These are phyloP conservation scores for Calyptommatus sinebrachiatus DNA, from an alignment of 2,113 vertebrate species.

Conservation along the genomic window DNA sequence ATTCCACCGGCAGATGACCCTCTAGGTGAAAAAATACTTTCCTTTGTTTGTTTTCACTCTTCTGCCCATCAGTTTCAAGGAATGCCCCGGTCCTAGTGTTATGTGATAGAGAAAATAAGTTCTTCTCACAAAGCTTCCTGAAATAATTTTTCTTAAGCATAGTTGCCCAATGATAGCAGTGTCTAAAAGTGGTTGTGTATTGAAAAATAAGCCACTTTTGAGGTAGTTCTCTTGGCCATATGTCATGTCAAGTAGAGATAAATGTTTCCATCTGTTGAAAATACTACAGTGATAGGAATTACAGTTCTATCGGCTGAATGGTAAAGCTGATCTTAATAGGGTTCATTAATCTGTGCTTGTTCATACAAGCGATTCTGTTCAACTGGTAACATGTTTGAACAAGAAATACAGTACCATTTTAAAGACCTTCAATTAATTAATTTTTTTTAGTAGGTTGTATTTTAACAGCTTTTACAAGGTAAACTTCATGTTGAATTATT, in stretches of 20 bases:
- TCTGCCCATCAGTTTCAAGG: too few species aligned
- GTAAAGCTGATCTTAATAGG: slow-evolving; percentile 62
- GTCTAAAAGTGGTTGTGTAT: slow-evolving; percentile 57
- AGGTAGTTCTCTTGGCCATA: slow-evolving; percentile 57
- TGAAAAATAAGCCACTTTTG: slow-evolving; percentile 42
- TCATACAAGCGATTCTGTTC: slow-evolving; percentile 75
- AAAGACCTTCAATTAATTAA: slow-evolving; percentile 58
- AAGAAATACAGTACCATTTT: slow-evolving; percentile 79
- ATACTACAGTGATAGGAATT: slow-evolving; percentile 73
- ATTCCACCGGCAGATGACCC: too few species aligned
- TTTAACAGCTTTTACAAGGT: slow-evolving; percentile 72
- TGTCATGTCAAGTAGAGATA: slow-evolving; percentile 22
- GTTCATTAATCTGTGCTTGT: slow-evolving; percentile 72
- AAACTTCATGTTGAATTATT: slow-evolving; percentile 71
- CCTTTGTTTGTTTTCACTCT: too few species aligned
- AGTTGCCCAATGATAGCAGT: not conserved
- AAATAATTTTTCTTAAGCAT: not conserved
- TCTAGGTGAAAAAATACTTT: too few species aligned
- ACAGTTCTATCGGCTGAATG: slow-evolving; percentile 69
- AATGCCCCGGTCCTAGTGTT: too few species aligned
- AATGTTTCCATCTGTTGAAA: slow-evolving; percentile 69
- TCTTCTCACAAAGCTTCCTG: not conserved
- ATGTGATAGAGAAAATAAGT: too few species aligned
- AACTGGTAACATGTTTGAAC: slow-evolving; percentile 75
- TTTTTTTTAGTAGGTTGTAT: slow-evolving; percentile 76